Conservation (phyloP, 2,797 vertebrate genomes). For the Taenioides sp. region DNA sequence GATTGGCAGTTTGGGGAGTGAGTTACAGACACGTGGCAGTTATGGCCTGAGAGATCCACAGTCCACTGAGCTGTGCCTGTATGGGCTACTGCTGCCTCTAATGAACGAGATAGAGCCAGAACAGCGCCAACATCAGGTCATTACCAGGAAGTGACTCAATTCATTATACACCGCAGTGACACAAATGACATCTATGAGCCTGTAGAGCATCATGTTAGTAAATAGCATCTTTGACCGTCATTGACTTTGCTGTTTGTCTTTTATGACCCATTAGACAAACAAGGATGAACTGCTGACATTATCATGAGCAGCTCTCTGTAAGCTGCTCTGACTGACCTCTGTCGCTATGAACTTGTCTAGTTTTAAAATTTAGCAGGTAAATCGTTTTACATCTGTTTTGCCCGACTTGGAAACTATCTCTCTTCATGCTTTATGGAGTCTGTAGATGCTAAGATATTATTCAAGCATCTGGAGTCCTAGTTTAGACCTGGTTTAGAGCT, state of each 20-base stretch:
- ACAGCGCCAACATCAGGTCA: conserved; percentile 12
- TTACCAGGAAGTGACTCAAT: conserved; percentile 26
- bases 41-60: conserved; percentile 22
- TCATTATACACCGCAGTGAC: conserved; percentile 22
- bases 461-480: too few species aligned
- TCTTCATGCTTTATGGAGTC: too few species aligned
- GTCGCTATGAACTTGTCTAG: not conserved
- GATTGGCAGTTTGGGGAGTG: conserved; percentile 20
- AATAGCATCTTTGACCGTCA: conserved; percentile 35
- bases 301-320: not conserved
- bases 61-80: not conserved
- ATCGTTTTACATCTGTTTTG: not conserved
- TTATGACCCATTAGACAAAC: conserved; percentile 33
- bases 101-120: conserved; percentile 16
- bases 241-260: conserved; percentile 43
- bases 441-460: too few species aligned
- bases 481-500: too few species aligned
- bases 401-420: too few species aligned
- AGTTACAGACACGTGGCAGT: conserved; percentile 15
- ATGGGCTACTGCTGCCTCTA: not conserved
- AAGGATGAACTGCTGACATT: conserved; percentile 22
- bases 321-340: conserved; percentile 2
- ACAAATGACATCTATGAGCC: conserved; percentile 10
- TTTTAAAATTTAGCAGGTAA: not conserved
- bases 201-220: conserved; percentile 25